A percentile compares a stretch with the other conserved stretches of the same genome.
Evolutionary conservation across 2,797 vertebrate genomes (phyloP).

Genomic region (Pristis pectinata): DNA sequence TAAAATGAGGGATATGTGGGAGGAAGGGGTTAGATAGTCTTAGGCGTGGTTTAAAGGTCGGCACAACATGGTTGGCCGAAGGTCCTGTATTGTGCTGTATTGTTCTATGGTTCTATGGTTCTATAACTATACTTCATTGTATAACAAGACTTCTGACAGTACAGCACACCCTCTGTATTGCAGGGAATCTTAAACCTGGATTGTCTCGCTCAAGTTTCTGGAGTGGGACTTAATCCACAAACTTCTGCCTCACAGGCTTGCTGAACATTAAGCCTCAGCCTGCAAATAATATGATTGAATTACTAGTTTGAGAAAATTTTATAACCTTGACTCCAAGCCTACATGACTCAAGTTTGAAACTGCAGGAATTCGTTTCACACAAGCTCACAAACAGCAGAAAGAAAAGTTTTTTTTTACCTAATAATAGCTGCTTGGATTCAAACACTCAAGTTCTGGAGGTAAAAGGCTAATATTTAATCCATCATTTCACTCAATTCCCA

Average conservation of each 20-base stretch:
- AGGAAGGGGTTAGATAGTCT: no score
- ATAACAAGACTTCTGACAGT: not conserved
- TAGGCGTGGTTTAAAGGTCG: no score
- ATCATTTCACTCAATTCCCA: not conserved
- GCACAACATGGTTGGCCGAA: no score
- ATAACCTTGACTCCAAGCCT: not conserved
- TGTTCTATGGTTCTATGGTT: no score
- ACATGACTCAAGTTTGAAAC: not conserved
- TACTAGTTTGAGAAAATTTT: not conserved
- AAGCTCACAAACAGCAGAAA: no score
- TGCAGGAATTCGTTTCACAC: not conserved
- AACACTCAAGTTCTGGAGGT: not conserved
- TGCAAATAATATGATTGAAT: no score
- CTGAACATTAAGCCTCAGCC: no score
- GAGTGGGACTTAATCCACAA: not conserved
- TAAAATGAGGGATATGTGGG: no score
- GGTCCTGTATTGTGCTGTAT: no score
- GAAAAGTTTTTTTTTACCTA: not conserved
- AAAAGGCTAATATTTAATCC: not conserved
- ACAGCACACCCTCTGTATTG: not conserved
- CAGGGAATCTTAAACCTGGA: not conserved
- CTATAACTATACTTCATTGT: no score
- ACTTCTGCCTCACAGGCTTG: no score
- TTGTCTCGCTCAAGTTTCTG: not conserved
- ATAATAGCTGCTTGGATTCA: not conserved